A percentile compares a stretch with the other conserved stretches of the same genome.
These are phyloP conservation scores for Drosophila lacertosa DNA, from an alignment of 1,140 invertebrate genomes.

Conservation along the genomic window DNA sequence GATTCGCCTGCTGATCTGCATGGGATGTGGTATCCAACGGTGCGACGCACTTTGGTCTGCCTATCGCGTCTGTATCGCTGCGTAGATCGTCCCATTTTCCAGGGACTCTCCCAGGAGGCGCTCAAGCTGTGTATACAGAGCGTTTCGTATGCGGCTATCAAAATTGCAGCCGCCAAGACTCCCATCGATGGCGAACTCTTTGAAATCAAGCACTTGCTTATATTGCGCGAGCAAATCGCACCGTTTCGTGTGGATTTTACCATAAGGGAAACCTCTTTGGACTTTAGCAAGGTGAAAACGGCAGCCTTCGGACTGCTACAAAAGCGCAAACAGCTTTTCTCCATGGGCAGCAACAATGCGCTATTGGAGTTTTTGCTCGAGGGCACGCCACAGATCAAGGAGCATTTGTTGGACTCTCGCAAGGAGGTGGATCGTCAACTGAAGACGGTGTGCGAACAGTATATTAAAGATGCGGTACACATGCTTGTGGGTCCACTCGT, in stretches of 20 bases:
- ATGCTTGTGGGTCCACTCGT: constrained; percentile 90
- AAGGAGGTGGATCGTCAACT: constrained; percentile 97
- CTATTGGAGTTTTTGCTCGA: constrained; percentile 95
- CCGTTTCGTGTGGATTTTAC: constrained; percentile 99
- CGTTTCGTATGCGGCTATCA: constrained; percentile 90
- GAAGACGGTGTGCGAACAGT: constrained; percentile 95
- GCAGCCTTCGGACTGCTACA: constrained; percentile 94
- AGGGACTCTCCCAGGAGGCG: constrained; percentile 97
- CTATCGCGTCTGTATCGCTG: constrained; percentile 97
- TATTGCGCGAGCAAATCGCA: constrained; percentile 98
- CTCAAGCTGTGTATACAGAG: constrained; percentile 96
- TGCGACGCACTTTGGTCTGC: constrained; percentile 96
- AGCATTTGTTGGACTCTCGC: constrained; percentile 96
- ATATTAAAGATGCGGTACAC: constrained; percentile 93
- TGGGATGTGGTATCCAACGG: constrained; percentile 99
- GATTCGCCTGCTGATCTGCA: constrained; percentile 97
- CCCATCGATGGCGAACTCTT: constrained; percentile 97
- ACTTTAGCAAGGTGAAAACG: constrained; percentile 95
- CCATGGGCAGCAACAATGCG: constrained; percentile 94
- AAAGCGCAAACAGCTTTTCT: constrained; percentile 94
- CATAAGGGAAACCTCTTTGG: constrained; percentile 94
- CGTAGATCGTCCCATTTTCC: constrained; percentile 97
- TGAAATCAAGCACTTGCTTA: constrained; percentile 98
- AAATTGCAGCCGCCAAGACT: constrained; percentile 89
- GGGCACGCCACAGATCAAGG: constrained; percentile 95